These are phyloP conservation scores for Euplagia quadripunctaria DNA, from an alignment of 2,888 invertebrate genomes.

Conservation along the genomic window DNA sequence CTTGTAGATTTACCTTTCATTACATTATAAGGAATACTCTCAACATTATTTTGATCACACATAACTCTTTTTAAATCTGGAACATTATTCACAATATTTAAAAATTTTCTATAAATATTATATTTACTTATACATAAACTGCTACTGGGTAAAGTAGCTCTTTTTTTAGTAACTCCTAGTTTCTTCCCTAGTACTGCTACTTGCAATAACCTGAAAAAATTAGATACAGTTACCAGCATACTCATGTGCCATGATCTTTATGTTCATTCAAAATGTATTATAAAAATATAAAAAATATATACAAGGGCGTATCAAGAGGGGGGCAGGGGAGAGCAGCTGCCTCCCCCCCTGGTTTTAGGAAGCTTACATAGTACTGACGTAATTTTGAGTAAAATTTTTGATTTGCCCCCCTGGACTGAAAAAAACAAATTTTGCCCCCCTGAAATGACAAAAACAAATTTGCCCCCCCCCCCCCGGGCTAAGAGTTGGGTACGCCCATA, in stretches of 20 bases:
- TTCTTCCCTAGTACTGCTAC: conserved; percentile 92
- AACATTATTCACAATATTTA: conserved; percentile 70
- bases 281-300: too few species aligned
- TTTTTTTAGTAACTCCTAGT: conserved; percentile 93
- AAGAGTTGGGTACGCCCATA: too few species aligned
- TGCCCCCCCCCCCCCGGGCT: too few species aligned
- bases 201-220: conserved; percentile 88
- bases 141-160: conserved; percentile 69
- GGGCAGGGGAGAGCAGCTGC: too few species aligned
- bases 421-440: too few species aligned
- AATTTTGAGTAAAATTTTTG: too few species aligned
- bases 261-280: background rate
- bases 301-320: too few species aligned
- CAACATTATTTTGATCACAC: conserved; percentile 46
- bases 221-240: background rate
- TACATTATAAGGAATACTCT: conserved; percentile 68
- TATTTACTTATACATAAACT: conserved; percentile 87
- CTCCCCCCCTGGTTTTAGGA: too few species aligned
- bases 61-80: conserved; percentile 55
- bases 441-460: too few species aligned
- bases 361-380: too few species aligned
- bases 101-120: conserved; percentile 82
- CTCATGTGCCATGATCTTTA: background rate
- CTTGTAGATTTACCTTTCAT: conserved; percentile 73
- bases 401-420: too few species aligned